Percentiles rank a stretch among this genome's conserved stretches.
Evolutionary conservation across 2,113 vertebrate genomes (phyloP).

Genomic region (Microtus oregoni): DNA sequence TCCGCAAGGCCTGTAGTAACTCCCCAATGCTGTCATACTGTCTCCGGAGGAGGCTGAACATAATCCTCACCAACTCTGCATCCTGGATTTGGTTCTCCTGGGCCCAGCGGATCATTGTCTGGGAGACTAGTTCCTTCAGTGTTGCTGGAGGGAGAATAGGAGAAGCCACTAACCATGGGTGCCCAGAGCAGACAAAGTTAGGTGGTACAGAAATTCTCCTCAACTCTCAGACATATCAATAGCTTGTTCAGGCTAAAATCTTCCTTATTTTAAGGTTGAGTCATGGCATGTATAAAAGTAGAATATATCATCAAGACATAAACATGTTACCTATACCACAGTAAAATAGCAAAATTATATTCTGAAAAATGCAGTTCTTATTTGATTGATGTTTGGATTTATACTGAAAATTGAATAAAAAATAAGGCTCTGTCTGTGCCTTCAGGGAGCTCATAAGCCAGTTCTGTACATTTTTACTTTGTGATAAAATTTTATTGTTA

Average conservation of each 20-base stretch:
- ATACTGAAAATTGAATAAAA: neutral
- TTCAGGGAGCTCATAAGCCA: neutral
- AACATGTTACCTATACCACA: neutral
- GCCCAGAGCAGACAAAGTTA: neutral
- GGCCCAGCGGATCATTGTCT: constrained; percentile 98
- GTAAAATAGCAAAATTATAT: neutral
- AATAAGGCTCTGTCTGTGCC: neutral
- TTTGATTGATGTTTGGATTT: neutral
- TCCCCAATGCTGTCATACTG: constrained; percentile 99
- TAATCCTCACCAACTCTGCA: constrained; percentile 95
- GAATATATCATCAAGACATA: neutral
- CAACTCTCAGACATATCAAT: neutral
- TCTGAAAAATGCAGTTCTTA: neutral
- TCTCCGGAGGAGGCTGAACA: constrained; percentile 96
- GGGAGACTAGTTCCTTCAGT: constrained; percentile 96
- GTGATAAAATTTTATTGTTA: constrained; percentile 5
- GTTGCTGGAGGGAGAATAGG: constrained; percentile 88
- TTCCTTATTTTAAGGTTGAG: neutral
- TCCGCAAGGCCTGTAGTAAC: constrained; percentile 95
- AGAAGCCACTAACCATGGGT: neutral
- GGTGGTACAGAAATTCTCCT: neutral
- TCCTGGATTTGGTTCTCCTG: constrained; percentile 98
- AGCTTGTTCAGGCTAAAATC: neutral
- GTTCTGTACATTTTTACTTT: constrained; percentile 38
- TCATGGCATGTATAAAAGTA: neutral